A percentile compares a stretch with the other conserved stretches of the same genome.
phyloP scores from a whole-genome alignment of 2,797 vertebrate species.

The Mastacembelus armatus region DNA sequence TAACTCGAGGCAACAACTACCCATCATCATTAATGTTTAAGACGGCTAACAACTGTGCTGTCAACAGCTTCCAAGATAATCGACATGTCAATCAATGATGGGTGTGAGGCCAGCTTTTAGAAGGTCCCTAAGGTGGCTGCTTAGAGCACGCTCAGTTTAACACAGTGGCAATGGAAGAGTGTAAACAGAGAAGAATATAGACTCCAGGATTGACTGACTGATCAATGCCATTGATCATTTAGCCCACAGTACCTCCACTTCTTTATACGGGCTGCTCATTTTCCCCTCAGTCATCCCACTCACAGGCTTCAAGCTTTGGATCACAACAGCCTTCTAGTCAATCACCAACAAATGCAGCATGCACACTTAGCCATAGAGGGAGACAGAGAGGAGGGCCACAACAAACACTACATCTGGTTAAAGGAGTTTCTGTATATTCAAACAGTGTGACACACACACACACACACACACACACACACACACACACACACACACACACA shows the following conservation, averaged over 20 bases:
- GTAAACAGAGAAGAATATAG: conserved; percentile 85
- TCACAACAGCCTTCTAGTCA: conserved; percentile 44
- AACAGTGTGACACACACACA: background rate
- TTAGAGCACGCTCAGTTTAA: conserved; percentile 84
- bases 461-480: background rate
- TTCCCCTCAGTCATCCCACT: conserved; percentile 57
- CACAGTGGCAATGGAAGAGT: conserved; percentile 76
- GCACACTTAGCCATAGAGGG: conserved; percentile 77
- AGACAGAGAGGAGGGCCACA: conserved; percentile 74
- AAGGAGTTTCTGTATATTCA: conserved; percentile 1
- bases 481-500: background rate
- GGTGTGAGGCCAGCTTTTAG: conserved; percentile 79
- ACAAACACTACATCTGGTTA: conserved; percentile 24
- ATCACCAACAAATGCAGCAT: conserved; percentile 61
- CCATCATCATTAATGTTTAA: conserved; percentile 77
- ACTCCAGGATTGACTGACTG: conserved; percentile 79
- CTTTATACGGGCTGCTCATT: conserved; percentile 80
- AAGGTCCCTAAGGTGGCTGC: conserved; percentile 80
- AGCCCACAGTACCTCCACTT: conserved; percentile 68
- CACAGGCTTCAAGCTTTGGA: conserved; percentile 47
- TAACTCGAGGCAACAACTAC: conserved; percentile 53
- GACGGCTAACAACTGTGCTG: conserved; percentile 77
- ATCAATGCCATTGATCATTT: conserved; percentile 87
- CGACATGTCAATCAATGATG: conserved; percentile 84
- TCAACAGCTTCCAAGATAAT: conserved; percentile 83